Evolutionary conservation across 2,113 vertebrate genomes (phyloP).

Genomic region (Odontesthes bonariensis): DNA sequence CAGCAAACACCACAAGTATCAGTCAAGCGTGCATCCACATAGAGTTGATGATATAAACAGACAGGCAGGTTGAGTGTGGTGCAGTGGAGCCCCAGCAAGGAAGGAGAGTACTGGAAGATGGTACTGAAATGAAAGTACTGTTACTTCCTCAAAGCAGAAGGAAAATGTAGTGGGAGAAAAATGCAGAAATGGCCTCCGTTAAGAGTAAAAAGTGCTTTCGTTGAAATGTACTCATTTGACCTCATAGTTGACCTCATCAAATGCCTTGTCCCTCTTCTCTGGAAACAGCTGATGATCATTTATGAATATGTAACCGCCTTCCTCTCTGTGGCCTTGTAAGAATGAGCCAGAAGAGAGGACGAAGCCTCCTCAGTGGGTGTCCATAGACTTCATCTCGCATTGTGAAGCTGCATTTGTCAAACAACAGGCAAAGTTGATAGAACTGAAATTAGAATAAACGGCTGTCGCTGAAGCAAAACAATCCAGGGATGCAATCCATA

Average conservation of each 20-base stretch:
- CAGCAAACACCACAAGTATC: slow-evolving; percentile 21
- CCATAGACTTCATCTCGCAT: background rate
- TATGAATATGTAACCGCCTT: background rate
- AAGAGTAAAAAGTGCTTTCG: no score
- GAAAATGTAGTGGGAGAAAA: background rate
- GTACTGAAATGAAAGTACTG: background rate
- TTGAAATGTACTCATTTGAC: no score
- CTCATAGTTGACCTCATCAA: background rate
- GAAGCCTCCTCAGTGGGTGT: background rate
- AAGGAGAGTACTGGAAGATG: background rate
- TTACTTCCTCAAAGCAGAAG: background rate
- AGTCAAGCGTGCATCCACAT: slow-evolving; percentile 42
- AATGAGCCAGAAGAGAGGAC: slow-evolving; percentile 1
- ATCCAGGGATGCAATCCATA: background rate
- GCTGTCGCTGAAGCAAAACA: background rate
- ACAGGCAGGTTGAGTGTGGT: slow-evolving; percentile 14
- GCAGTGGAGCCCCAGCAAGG: background rate
- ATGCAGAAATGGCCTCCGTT: no score
- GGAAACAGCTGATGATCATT: slow-evolving; percentile 2
- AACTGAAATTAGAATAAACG: background rate
- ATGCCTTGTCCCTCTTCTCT: background rate
- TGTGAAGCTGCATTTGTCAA: background rate
- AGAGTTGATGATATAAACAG: slow-evolving; percentile 49
- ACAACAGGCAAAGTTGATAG: background rate
- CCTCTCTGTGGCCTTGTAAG: background rate